Percentiles rank a stretch among this genome's conserved stretches.
These are phyloP conservation scores for Aphelinus certus DNA, from an alignment of 1,140 invertebrate genomes.

Conservation along the genomic window DNA sequence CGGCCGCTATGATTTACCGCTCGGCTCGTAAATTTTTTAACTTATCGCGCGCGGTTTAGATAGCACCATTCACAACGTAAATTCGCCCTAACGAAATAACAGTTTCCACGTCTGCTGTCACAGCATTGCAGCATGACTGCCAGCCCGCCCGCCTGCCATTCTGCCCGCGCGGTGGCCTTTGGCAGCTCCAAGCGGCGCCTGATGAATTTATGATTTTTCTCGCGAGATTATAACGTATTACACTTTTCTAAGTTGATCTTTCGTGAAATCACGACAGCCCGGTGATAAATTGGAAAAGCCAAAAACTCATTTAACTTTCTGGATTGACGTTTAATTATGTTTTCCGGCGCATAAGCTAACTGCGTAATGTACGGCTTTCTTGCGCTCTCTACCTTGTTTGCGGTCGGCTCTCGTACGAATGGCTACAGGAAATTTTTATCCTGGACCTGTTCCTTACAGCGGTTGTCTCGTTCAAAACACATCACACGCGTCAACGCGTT, in stretches of 20 bases:
- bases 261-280: neutral
- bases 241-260: slow-evolving; percentile 20
- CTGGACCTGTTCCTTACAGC: too few relatives aligned
- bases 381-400: too few relatives aligned
- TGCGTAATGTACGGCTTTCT: too few relatives aligned
- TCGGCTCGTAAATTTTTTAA: slow-evolving; percentile 60
- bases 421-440: too few relatives aligned
- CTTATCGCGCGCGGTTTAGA: slow-evolving; percentile 55
- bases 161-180: slow-evolving; percentile 4
- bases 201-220: slow-evolving; percentile 30
- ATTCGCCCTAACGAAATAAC: slow-evolving; percentile 52
- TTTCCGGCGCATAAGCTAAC: too few relatives aligned
- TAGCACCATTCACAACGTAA: slow-evolving; percentile 53
- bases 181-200: neutral
- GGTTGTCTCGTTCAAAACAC: too few relatives aligned
- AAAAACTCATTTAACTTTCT: neutral
- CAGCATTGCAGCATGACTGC: too few relatives aligned
- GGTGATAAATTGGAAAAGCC: neutral
- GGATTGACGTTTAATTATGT: too few relatives aligned
- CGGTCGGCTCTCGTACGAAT: too few relatives aligned
- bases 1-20: slow-evolving; percentile 52
- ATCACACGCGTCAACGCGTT: too few relatives aligned
- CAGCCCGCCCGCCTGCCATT: neutral
- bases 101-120: slow-evolving; percentile 33
- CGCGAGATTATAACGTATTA: slow-evolving; percentile 15